Base-by-base conservation (phyloP, 2,113 vertebrate species). In the Campylomormyrus tamandua region DNA sequence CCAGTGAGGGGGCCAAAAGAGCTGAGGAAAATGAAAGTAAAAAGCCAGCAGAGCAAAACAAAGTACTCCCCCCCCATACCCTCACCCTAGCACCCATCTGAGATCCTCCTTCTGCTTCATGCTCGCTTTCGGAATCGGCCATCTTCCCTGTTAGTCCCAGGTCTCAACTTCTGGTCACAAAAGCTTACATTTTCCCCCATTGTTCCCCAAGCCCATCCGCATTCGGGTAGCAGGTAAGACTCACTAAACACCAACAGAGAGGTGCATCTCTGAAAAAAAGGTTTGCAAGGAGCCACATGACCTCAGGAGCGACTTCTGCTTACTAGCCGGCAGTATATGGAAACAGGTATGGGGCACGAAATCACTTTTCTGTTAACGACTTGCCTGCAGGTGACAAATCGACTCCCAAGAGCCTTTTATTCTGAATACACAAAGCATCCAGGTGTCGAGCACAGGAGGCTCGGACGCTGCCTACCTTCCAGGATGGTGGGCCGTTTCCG, bases 401-500 rank as follows among this genome's bases (percentile, higher is more conserved):
- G 10, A 42, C 35, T 39, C 15, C 74, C 74, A 80, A 42, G 74
- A 19, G 13, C 35, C 74, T 2, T 17, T 80, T 8, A 42, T 19
- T 80, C 13, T 80, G 8, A 84, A 48, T 84, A 46, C 17, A 83
- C 19, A 24, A 87, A 87, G 49, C 49, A 53, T 87, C 48, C 49
- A 53, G 27, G 85, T 17, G 50, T 87, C 48, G 3, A 50, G 48
- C n/a, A 19, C 1, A 3, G 74, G 31, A 10, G 35, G 35, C 74
- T 85, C 13, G 19, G 88, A 89, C 70, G 31, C 53, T 85, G 94
- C 97, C 94, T 98, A 99, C 98, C 97, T 98, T 97, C 96, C 93
- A 99, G 97, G 94, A 99, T 94, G 91, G 97, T 97, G 88, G 98
- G 98, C 94, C 98, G 97, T 95, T 97, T 98, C 96, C 95, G 98